phyloP scores from a whole-genome alignment of 2,888 invertebrate genomes.

The Papilio elwesi region DNA sequence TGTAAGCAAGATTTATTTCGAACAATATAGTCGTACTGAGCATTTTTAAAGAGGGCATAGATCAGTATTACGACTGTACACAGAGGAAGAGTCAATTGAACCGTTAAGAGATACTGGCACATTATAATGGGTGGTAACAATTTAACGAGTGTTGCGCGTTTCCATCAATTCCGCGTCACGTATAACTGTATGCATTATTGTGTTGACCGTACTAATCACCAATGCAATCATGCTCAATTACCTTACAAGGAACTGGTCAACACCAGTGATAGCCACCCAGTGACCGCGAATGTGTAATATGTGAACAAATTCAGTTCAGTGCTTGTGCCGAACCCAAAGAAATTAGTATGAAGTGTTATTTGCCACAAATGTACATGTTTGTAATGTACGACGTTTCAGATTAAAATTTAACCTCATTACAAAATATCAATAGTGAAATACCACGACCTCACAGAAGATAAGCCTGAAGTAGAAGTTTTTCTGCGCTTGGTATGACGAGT shows the following conservation, averaged over 20 bases:
- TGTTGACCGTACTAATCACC: slow-evolving; percentile 21
- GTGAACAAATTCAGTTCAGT: background rate
- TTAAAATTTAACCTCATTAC: too few species aligned
- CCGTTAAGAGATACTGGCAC: slow-evolving; percentile 35
- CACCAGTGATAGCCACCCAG: background rate
- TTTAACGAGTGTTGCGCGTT: slow-evolving; percentile 35
- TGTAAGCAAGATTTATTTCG: too few species aligned
- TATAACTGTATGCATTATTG: background rate
- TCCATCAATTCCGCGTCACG: slow-evolving; percentile 35
- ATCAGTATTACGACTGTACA: slow-evolving; percentile 32
- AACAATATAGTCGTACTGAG: background rate
- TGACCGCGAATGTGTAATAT: background rate
- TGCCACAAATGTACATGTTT: too few species aligned
- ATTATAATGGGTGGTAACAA: slow-evolving; percentile 35
- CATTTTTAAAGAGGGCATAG: slow-evolving; percentile 29
- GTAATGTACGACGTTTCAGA: too few species aligned
- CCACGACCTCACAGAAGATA: too few species aligned
- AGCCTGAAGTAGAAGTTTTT: too few species aligned
- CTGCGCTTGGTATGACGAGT: too few species aligned
- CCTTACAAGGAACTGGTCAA: slow-evolving; percentile 6
- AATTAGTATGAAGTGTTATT: too few species aligned
- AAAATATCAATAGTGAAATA: too few species aligned
- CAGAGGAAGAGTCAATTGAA: slow-evolving; percentile 40
- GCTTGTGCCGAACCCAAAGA: background rate
- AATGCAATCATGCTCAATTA: slow-evolving; percentile 30